Conservation (phyloP, 2,797 vertebrate genomes). For the Centroberyx gerrardi region DNA sequence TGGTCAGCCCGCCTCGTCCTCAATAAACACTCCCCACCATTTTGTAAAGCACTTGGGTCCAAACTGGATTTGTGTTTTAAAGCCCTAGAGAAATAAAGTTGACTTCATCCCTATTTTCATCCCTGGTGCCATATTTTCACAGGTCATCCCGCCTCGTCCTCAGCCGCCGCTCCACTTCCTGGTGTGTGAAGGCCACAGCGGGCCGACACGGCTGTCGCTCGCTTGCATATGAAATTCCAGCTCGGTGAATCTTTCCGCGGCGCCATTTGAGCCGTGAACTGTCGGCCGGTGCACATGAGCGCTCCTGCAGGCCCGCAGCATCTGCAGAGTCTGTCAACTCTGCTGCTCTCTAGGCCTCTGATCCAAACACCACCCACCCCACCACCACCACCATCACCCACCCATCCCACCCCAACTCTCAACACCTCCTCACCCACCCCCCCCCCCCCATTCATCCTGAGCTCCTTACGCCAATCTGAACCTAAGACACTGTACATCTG, state of each 20-base stretch:
- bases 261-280: constrained; percentile 65
- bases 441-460: constrained; percentile 45
- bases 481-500: constrained; percentile 82
- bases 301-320: constrained; percentile 61
- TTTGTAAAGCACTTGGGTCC: not conserved
- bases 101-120: not conserved
- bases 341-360: constrained; percentile 47
- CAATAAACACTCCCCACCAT: too few relatives aligned
- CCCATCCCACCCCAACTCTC: constrained; percentile 57
- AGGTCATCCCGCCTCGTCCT: not conserved
- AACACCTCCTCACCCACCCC: constrained; percentile 59
- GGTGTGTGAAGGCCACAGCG: constrained; percentile 37
- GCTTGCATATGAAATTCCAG: constrained; percentile 72
- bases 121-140: not conserved
- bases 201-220: constrained; percentile 60
- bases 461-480: constrained; percentile 71
- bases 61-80: not conserved
- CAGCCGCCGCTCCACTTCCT: constrained; percentile 7
- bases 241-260: constrained; percentile 66
- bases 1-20: constrained; percentile 13
- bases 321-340: constrained; percentile 74
- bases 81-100: not conserved
- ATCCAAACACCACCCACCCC: constrained; percentile 41
- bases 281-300: constrained; percentile 52
- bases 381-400: not conserved